Evolutionary conservation across 2,888 invertebrate species (phyloP), one percentile per base, ranked within the genome.

Genomic region (Philopedon plagiatum): DNA sequence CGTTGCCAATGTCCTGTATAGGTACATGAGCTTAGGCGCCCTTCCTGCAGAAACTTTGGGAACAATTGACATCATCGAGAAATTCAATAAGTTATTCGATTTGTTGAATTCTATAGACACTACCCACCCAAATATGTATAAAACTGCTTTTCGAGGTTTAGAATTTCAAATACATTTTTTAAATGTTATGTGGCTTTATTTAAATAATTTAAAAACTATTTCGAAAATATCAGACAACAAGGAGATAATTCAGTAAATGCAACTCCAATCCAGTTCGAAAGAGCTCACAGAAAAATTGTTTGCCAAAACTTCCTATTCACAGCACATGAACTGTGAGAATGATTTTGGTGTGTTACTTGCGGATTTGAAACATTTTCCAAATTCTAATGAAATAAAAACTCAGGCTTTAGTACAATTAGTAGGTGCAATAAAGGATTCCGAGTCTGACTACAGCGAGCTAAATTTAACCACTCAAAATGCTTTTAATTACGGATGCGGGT

Each of bases 51-150:
- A 54, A 13, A 62, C 71, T n/a, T 19, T 23, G 11, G 41, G 19
- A 4, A 74, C 71, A 21, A 58, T 67, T 8, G 66, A 71, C 49
- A 37, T 67, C 37, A 44, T 63, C n/a, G 44, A 67, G 13, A 74
- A 51, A 46, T 71, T 62, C 51, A 34, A 73, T 39, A 64, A 69
- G 13, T 21, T 72, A 34, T 72, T 72, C 61, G 67, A 72, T 18
- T 49, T 71, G 2, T 34, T 71, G 19, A 71, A 71, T 62, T 62
- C 65, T 32, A 8, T 37, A 41, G 18, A 37, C 7, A 2, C 18
- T 9, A 26, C 34, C 18, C 34, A 62, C 15, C 44, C 44, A 23
- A 37, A 68, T 23, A 49, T 37, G 37, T 51, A 18, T 19, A 62
- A 68, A 60, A 67, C 62, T 60, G 39, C 9, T 58, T 67, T 46